These are phyloP conservation scores for Aphaenogaster rudis DNA, from an alignment of 1,140 invertebrate species.

Conservation along the genomic window DNA sequence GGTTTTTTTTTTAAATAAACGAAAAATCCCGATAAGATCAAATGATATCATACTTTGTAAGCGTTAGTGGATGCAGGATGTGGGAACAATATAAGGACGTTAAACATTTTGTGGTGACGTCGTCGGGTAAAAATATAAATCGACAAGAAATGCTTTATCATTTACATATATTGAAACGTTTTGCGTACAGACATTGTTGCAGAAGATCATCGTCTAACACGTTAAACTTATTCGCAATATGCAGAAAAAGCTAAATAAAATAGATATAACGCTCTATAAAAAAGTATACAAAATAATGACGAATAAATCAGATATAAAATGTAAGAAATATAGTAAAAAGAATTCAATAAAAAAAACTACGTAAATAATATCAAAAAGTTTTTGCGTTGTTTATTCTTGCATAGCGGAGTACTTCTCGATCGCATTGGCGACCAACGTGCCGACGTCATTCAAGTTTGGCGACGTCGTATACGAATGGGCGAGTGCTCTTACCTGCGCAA, in stretches of 20 bases:
- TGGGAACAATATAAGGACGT: background rate
- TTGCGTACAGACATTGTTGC: background rate
- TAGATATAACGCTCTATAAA: background rate
- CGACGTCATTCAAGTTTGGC: conserved; percentile 88
- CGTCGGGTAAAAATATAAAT: background rate
- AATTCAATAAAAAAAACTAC: background rate
- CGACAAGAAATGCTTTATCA: background rate
- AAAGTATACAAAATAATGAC: background rate
- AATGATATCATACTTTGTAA: conserved; percentile 35
- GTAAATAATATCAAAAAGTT: background rate
- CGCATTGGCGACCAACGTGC: conserved; percentile 89
- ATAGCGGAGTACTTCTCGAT: conserved; percentile 89
- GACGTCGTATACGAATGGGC: conserved; percentile 80
- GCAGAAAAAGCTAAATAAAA: background rate
- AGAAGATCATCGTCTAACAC: background rate
- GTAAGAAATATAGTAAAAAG: background rate
- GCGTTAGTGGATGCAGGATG: background rate
- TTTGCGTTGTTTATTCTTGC: conserved; percentile 56
- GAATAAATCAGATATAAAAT: background rate
- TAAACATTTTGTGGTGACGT: background rate
- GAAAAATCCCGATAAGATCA: background rate
- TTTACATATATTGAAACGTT: conserved; percentile 15
- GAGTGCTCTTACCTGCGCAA: conserved; percentile 74
- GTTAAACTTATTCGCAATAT: background rate
- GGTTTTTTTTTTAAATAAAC: background rate